phyloP scores from a whole-genome alignment of 2,888 invertebrate species.

The Endotricha flammealis region DNA sequence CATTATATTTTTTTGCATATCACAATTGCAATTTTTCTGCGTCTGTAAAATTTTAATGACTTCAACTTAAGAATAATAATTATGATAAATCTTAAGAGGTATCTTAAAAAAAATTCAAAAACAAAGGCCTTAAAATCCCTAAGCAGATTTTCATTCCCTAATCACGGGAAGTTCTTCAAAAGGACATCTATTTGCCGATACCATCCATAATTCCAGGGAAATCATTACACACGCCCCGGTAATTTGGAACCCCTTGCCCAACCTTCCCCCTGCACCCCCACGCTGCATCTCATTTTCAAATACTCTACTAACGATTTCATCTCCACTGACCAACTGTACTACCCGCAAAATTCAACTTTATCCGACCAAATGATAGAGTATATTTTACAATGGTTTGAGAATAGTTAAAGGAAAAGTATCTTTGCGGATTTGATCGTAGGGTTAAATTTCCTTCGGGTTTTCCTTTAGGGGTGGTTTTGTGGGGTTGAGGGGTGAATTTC shows the following conservation, averaged over 20 bases:
- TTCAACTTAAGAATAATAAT: too few species aligned
- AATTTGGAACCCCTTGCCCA: slow-evolving; percentile 61
- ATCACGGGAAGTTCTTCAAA: slow-evolving; percentile 30
- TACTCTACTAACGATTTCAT: slow-evolving; percentile 60
- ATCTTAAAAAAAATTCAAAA: too few species aligned
- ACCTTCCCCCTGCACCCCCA: slow-evolving; percentile 29
- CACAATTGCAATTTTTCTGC: too few species aligned
- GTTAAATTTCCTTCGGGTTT: slow-evolving; percentile 62
- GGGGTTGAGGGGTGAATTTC: slow-evolving; percentile 69
- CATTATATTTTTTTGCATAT: too few species aligned
- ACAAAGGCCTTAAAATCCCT: background rate
- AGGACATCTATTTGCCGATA: slow-evolving; percentile 61
- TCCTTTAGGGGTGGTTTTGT: slow-evolving; percentile 34
- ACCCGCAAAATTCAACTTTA: slow-evolving; percentile 51
- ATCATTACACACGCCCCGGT: slow-evolving; percentile 77
- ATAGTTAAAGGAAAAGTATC: slow-evolving; percentile 57
- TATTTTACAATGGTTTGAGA: too few species aligned
- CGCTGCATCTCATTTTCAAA: slow-evolving; percentile 78
- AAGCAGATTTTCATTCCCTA: slow-evolving; percentile 25
- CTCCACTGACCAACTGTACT: slow-evolving; percentile 35
- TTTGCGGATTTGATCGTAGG: slow-evolving; percentile 54
- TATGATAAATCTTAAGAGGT: too few species aligned
- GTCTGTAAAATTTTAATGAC: too few species aligned
- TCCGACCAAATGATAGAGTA: too few species aligned
- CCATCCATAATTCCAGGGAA: slow-evolving; percentile 74